A percentile compares a stretch with the other conserved stretches of the same genome.
phyloP scores from a whole-genome alignment of 2,888 invertebrate genomes.

The Tetrapedia diversipes region DNA sequence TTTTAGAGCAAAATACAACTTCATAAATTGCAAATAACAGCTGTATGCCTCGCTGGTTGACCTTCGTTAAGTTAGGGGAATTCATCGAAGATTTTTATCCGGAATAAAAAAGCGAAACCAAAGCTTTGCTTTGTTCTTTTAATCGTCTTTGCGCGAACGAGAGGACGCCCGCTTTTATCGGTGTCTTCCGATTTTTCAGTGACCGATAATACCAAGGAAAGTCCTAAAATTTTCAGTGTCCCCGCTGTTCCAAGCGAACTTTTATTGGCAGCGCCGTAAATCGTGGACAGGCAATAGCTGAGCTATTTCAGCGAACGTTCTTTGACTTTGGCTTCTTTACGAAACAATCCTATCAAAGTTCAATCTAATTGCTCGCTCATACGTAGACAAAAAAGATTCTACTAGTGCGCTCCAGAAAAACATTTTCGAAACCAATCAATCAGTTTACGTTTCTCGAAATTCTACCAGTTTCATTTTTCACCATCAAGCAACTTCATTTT shows the following conservation, averaged over 20 bases:
- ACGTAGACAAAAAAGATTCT: too few relatives aligned
- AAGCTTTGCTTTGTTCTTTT: neutral
- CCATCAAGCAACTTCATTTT: too few relatives aligned
- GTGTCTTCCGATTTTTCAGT: neutral
- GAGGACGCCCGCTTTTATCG: neutral
- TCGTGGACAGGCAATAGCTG: too few relatives aligned
- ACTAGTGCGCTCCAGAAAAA: too few relatives aligned
- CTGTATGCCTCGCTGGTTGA: neutral
- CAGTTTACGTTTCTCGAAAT: too few relatives aligned
- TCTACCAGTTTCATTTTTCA: too few relatives aligned
- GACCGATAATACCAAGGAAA: neutral
- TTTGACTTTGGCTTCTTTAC: too few relatives aligned
- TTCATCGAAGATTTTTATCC: neutral
- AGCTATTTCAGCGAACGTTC: too few relatives aligned
- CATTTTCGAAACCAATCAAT: too few relatives aligned
- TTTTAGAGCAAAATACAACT: neutral
- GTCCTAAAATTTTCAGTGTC: slow-evolving; percentile 2
- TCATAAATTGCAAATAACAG: neutral
- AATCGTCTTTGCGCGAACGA: neutral
- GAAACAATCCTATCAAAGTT: neutral
- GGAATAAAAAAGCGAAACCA: too few relatives aligned
- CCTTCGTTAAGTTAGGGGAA: neutral
- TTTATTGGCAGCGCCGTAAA: neutral
- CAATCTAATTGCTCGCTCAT: too few relatives aligned
- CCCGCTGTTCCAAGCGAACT: neutral